Conservation (phyloP, 2,113 vertebrate species). For the Entelurus aequoreus region DNA sequence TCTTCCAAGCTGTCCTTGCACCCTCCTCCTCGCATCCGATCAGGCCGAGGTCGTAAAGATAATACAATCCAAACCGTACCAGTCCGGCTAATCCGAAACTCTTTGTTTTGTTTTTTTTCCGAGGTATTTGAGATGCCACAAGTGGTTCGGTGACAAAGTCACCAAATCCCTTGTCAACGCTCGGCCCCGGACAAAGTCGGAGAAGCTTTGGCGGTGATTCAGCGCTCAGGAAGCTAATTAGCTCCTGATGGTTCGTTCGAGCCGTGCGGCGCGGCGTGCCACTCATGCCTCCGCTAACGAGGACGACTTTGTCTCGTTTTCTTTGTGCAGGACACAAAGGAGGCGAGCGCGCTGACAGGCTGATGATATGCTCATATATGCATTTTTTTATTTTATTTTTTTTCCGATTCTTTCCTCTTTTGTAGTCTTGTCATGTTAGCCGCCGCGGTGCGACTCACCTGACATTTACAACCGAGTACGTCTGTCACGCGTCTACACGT, state of each 20-base stretch:
- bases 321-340: constrained; percentile 16
- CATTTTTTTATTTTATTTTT: constrained; percentile 9
- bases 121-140: constrained; percentile 40
- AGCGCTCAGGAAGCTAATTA: constrained; percentile 16
- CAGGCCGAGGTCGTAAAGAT: constrained; percentile 51
- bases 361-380: constrained; percentile 16
- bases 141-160: constrained; percentile 58
- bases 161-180: constrained; percentile 50
- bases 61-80: constrained; percentile 20
- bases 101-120: constrained; percentile 24
- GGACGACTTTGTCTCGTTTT: constrained; percentile 6
- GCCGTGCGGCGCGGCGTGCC: constrained; percentile 19
- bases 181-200: constrained; percentile 3
- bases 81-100: constrained; percentile 35
- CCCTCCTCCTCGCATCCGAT: constrained; percentile 28
- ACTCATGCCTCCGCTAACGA: constrained; percentile 40
- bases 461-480: constrained; percentile 19
- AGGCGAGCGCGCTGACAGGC: constrained; percentile 9
- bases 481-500: too few relatives aligned
- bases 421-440: constrained; percentile 27
- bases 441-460: constrained; percentile 11
- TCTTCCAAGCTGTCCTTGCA: constrained; percentile 68
- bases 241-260: constrained; percentile 11
- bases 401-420: neutral
- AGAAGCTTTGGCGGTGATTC: neutral